phyloP scores from a whole-genome alignment of 2,113 vertebrate genomes.

The Melanerpes aurifrons region DNA sequence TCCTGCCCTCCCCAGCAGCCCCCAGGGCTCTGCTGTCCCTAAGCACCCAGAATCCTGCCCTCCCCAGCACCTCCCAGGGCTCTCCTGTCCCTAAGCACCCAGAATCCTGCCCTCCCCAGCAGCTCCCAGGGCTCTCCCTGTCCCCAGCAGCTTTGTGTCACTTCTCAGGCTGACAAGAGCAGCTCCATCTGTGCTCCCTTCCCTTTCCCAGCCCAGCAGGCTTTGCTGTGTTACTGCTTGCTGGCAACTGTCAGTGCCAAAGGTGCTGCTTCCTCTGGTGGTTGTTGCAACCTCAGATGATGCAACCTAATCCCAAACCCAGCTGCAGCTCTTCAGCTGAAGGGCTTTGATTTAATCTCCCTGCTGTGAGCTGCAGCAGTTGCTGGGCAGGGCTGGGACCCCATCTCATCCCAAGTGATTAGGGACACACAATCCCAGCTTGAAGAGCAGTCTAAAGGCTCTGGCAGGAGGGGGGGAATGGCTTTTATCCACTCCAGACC shows the following conservation, averaged over 20 bases:
- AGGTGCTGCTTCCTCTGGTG: not conserved
- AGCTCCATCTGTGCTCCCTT: not conserved
- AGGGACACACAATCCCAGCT: not conserved
- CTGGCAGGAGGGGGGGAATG: not conserved
- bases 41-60: too few relatives aligned
- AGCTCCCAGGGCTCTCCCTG: too few relatives aligned
- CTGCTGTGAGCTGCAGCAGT: not conserved
- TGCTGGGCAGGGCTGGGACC: not conserved
- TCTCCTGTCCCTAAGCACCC: too few relatives aligned
- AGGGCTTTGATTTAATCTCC: constrained; percentile 33
- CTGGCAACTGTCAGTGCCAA: not conserved
- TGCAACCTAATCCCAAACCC: constrained; percentile 41
- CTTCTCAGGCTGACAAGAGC: not conserved
- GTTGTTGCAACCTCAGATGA: not conserved
- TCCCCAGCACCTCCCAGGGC: too few relatives aligned
- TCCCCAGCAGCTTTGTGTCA: not conserved
- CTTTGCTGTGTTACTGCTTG: not conserved
- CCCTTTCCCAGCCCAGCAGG: not conserved
- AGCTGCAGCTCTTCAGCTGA: constrained; percentile 13
- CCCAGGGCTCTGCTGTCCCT: too few relatives aligned
- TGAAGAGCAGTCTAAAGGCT: not conserved
- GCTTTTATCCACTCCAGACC: not conserved
- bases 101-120: too few relatives aligned
- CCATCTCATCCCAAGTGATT: not conserved
- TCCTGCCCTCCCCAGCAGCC: too few relatives aligned